Base-by-base conservation (phyloP, 2,113 vertebrate species). In the Thryonomys swinderianus region DNA sequence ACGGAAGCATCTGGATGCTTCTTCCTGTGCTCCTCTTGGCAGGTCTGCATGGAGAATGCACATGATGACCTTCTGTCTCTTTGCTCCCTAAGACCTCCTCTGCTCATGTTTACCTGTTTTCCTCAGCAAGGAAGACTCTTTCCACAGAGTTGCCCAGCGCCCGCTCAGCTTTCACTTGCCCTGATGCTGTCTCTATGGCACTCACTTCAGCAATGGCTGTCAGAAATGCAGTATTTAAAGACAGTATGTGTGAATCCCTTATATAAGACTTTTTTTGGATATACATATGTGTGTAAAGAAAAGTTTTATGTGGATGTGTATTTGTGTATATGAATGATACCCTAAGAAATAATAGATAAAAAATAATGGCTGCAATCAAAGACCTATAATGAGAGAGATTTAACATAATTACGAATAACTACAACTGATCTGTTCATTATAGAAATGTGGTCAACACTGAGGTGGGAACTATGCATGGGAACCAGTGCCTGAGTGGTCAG, bases 321-420 rank as follows among this genome's bases (percentile, higher is more conserved):
- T 73, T 34, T 23, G 8, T 37, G 13, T 61, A 59, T 61, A 85
- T 64, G 71, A 80, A 62, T 88, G 76, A 45, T 40, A 87, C 1
- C 3, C 14, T 59, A 25, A n/a, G 53, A 51, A 51, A 78, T 69
- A 32, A 93, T 16, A 37, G 20, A 93, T 37, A 16, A 71, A 45
- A 88, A 42, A 80, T 32, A 85, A 34, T 88, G 73, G 32, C 73
- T 79, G 9, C 23, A 25, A n/a, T 73, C 82, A 79, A 92, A 94
- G 88, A 25, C 30, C 21, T 81, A 81, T 27, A 55, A 40, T 34
- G 32, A 42, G 51, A 67, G 85, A 94, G 37, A 62, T 79, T 90
- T 67, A 62, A 64, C n/a, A 48, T 11, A 16, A 66, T 55, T 76
- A 62, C 32, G 27, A 85, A 74, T 16, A 42, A 40, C 37, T 62